Base-by-base conservation (phyloP, 1,140 invertebrate species). In the Drosophila tani region DNA sequence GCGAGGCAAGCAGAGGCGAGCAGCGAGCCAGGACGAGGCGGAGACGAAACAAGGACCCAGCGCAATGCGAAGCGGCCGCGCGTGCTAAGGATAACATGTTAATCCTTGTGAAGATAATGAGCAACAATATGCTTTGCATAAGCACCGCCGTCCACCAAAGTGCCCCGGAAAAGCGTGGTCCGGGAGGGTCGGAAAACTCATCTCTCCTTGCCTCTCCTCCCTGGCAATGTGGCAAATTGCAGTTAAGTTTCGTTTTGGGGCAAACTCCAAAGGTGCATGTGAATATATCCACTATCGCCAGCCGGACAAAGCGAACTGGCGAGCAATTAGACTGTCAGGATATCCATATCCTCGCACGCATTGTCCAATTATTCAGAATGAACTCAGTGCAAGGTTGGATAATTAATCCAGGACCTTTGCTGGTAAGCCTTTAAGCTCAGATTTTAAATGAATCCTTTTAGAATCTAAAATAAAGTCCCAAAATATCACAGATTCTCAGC, bases 71-170 rank as follows among this genome's bases (percentile, higher is more conserved):
- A 67, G 76, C 76, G 57, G 27, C 71, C 60, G 78, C 78, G 85
- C 84, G 81, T 88, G 84, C 85, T 53, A 73, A 49, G 84, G 85
- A 88, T 88, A 88, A 88, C 85, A 88, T 79, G 77, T 90, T 88
- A 88, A 88, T 88, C 84, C 77, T 56, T 71, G 81, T 79, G 69
- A 78, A 51, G 85, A 90, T 88, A 90, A 88, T 84, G 81, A 88
- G 81, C 85, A 90, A 83, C 85, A 88, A 88, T 79, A 79, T 75
- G 81, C 84, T 84, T 84, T 88, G 77, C 85, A 81, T 83, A 84
- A 88, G 81, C 76, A 71, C 63, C 35, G 24, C 40, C 41, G 53
- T 56, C 35, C 81, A 90, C 75, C 85, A 88, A 90, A 75, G 75
- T 79, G 84, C 78, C 79, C 71, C 77, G 73, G 81, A 81, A 80